A percentile compares a stretch with the other conserved stretches of the same genome.
These are phyloP conservation scores for Loris lydekkerianus DNA, from an alignment of 2,797 vertebrate species.

Conservation along the genomic window DNA sequence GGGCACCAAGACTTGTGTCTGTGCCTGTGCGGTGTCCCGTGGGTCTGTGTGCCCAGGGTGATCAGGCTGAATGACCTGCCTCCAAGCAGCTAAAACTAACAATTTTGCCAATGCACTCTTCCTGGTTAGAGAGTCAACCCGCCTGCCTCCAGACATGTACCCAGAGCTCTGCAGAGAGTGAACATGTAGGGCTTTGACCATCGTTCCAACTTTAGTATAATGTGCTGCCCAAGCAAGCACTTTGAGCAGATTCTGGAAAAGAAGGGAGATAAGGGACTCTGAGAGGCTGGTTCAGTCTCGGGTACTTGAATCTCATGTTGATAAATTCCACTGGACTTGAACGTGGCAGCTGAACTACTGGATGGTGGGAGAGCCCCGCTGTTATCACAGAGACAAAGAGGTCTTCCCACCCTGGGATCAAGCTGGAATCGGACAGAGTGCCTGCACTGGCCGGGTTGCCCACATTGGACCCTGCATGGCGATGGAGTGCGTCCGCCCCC, in stretches of 20 bases:
- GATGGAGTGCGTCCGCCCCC: slow-evolving; percentile 13
- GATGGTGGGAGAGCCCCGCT: not conserved
- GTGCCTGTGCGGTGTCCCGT: not conserved
- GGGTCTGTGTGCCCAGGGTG: not conserved
- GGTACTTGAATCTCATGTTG: slow-evolving; percentile 44
- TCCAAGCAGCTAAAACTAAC: not conserved
- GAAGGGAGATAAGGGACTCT: not conserved
- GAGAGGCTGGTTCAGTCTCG: not conserved
- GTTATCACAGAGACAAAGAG: not conserved
- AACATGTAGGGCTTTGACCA: not conserved
- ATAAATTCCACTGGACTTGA: slow-evolving; percentile 55
- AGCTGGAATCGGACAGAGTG: not conserved
- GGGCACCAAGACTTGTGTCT: not conserved
- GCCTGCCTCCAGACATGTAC: not conserved
- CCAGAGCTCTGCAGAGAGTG: not conserved
- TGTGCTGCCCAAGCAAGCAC: not conserved
- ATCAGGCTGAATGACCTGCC: not conserved
- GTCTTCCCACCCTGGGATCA: not conserved
- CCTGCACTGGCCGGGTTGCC: accelerated
- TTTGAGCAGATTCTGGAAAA: not conserved
- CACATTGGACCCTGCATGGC: accelerated
- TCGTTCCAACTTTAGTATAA: no score
- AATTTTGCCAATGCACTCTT: not conserved
- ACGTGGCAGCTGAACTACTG: slow-evolving; percentile 42
- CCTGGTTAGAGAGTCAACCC: not conserved